These are phyloP conservation scores for Itoplectis maculator DNA, from an alignment of 2,888 invertebrate species.

Conservation along the genomic window DNA sequence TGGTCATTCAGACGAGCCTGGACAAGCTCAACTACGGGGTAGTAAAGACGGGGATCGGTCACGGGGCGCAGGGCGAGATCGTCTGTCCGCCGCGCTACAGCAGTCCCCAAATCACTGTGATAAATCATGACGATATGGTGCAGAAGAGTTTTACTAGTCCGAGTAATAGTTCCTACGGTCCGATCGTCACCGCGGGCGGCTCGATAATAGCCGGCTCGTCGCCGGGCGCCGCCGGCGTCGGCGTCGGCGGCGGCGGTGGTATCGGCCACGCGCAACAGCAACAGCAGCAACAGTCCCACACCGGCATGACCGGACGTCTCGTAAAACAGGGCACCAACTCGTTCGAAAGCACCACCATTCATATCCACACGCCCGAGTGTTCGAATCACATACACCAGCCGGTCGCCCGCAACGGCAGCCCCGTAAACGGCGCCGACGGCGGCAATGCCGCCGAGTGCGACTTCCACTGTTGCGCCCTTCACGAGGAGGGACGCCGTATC, in stretches of 20 bases:
- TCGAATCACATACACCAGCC: conserved; percentile 90
- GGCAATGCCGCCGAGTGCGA: conserved; percentile 91
- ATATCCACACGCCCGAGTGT: conserved; percentile 94
- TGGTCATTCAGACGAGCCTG: conserved; percentile 91
- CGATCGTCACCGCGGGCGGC: conserved; percentile 76
- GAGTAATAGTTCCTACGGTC: conserved; percentile 82
- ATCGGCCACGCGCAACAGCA: conserved; percentile 68
- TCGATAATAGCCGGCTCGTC: conserved; percentile 71
- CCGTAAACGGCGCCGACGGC: conserved; percentile 86
- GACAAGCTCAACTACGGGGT: conserved; percentile 86
- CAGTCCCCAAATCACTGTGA: conserved; percentile 96
- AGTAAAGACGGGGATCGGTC: conserved; percentile 82
- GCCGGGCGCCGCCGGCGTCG: conserved; percentile 37
- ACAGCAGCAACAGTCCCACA: conserved; percentile 72
- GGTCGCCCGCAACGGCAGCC: conserved; percentile 88
- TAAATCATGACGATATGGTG: conserved; percentile 94
- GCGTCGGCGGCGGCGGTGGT: conserved; percentile 66
- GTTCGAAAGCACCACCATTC: conserved; percentile 90
- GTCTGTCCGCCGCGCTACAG: conserved; percentile 85
- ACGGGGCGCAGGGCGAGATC: conserved; percentile 85
- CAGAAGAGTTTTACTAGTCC: conserved; percentile 84
- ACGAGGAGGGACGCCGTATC: conserved; percentile 96
- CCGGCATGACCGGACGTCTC: conserved; percentile 83
- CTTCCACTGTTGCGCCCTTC: conserved; percentile 97
- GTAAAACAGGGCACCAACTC: conserved; percentile 86